These are phyloP conservation scores for Strigops habroptila DNA, from an alignment of 2,113 vertebrate genomes.

Conservation along the genomic window DNA sequence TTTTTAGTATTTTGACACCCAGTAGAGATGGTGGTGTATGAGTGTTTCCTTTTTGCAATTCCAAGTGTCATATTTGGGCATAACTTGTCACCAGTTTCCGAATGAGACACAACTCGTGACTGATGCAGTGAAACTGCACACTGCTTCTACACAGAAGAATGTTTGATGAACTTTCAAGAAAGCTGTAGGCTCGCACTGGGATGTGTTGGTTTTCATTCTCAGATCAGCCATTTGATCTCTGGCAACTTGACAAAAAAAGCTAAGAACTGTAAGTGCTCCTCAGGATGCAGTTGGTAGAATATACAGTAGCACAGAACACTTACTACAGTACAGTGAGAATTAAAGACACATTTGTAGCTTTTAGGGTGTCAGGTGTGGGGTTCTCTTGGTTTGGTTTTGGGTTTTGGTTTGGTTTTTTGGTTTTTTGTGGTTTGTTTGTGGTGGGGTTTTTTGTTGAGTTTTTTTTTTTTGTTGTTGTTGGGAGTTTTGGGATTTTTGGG, in stretches of 20 bases:
- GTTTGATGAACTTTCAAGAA: not conserved
- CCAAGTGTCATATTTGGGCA: not conserved
- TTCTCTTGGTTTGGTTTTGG: not conserved
- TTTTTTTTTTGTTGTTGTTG: not conserved
- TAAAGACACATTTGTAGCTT: not conserved
- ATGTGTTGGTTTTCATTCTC: not conserved
- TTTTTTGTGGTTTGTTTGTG: not conserved
- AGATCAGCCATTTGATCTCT: not conserved
- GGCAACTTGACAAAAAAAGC: not conserved
- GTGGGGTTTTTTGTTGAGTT: not conserved
- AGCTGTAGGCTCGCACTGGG: not conserved
- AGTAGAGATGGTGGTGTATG: not conserved
- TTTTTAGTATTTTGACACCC: not conserved
- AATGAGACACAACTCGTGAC: not conserved
- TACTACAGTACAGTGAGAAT: not conserved
- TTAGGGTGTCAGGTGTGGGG: not conserved
- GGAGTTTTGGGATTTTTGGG: too few species aligned
- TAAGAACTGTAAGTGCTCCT: not conserved
- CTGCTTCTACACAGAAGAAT: not conserved
- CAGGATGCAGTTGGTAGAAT: not conserved
- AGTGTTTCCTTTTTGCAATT: not conserved
- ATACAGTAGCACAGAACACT: not conserved
- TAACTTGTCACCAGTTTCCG: not conserved
- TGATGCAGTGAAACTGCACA: not conserved
- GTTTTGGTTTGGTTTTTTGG: not conserved